Evolutionary conservation across 2,113 vertebrate genomes (phyloP).

Genomic region (Bucco capensis): DNA sequence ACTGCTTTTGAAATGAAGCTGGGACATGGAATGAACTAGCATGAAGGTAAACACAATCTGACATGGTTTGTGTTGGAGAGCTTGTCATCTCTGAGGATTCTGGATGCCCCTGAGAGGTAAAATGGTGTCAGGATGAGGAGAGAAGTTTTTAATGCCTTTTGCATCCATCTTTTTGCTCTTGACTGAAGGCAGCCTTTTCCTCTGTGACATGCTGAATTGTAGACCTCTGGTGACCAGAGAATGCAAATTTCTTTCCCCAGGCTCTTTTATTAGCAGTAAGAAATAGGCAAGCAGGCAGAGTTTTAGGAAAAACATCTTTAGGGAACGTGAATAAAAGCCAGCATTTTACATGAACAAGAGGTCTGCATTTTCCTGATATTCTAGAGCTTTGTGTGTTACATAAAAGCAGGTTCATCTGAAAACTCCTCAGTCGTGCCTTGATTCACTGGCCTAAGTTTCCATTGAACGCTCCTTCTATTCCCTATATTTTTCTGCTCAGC

Average conservation of each 20-base stretch:
- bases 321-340: neutral
- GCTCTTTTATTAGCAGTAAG: neutral
- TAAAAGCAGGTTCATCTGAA: neutral
- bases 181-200: neutral
- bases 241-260: neutral
- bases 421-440: neutral
- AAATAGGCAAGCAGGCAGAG: neutral
- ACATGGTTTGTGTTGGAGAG: neutral
- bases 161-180: neutral
- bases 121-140: neutral
- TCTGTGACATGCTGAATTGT: neutral
- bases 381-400: neutral
- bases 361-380: constrained; percentile 3
- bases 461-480: neutral
- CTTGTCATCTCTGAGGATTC: neutral
- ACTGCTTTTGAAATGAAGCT: neutral
- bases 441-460: neutral
- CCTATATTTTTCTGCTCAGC: neutral
- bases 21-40: neutral
- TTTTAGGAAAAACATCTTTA: neutral
- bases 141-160: neutral
- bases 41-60: neutral
- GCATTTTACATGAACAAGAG: neutral
- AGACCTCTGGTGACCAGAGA: neutral
- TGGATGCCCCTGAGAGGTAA: neutral